Evolutionary conservation across 1,140 invertebrate genomes (phyloP).

Genomic region (Melitaea cinxia): DNA sequence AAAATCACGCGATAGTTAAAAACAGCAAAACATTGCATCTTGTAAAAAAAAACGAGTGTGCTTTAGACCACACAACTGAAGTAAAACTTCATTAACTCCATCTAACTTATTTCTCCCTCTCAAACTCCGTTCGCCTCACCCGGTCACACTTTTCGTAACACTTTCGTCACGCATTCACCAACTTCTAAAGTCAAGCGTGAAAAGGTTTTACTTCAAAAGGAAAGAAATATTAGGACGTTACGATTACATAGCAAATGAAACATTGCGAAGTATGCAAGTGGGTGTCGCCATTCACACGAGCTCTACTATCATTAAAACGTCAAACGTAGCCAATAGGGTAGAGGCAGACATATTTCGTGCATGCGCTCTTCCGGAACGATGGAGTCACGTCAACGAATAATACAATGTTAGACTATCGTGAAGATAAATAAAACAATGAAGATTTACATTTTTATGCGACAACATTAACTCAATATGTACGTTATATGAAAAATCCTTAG

Average conservation of each 20-base stretch:
- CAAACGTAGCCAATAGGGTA: not conserved
- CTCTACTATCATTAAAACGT: not conserved
- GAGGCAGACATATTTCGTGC: not conserved
- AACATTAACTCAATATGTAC: not conserved
- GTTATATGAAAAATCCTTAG: not conserved
- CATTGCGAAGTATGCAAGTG: not conserved
- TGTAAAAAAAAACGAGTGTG: too few species aligned
- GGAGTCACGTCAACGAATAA: not conserved
- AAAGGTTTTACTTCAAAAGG: too few species aligned
- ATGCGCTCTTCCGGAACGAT: slow-evolving; percentile 5
- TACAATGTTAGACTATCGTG: not conserved
- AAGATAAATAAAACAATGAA: not conserved
- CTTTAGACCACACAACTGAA: too few species aligned
- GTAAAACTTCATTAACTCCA: too few species aligned
- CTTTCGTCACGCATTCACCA: too few species aligned
- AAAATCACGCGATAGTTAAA: too few species aligned
- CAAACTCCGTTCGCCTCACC: too few species aligned
- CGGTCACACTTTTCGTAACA: too few species aligned
- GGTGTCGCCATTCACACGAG: not conserved
- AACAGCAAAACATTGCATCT: too few species aligned
- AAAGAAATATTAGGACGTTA: not conserved
- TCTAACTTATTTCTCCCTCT: too few species aligned
- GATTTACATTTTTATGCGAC: not conserved
- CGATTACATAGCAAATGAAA: not conserved
- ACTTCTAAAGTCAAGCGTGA: too few species aligned